Conservation (phyloP, 2,888 invertebrate genomes). For the Epiblema foenella region DNA sequence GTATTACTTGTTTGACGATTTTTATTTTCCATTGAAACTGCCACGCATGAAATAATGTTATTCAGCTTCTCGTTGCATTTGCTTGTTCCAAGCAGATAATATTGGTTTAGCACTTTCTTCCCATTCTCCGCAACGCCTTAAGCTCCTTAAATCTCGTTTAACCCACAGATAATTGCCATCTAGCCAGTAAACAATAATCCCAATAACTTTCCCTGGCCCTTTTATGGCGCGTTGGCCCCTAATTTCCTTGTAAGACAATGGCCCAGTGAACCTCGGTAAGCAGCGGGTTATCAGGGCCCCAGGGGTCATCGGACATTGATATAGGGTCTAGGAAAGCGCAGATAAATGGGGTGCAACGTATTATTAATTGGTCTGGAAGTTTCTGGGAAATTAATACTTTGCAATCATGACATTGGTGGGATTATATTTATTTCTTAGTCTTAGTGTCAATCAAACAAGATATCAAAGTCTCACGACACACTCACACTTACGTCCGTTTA, state of each 20-base stretch:
- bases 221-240: constrained; percentile 65
- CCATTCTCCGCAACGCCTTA: constrained; percentile 2
- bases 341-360: constrained; percentile 6
- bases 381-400: background rate
- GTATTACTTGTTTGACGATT: background rate
- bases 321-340: constrained; percentile 32
- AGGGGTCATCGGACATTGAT: constrained; percentile 65
- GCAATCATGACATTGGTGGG: background rate
- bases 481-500: no score
- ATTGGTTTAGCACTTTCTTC: constrained; percentile 20
- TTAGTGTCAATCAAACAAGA: background rate
- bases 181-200: constrained; percentile 53
- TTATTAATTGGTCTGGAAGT: constrained; percentile 18
- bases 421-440: background rate
- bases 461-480: no score
- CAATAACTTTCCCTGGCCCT: constrained; percentile 68
- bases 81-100: background rate
- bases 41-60: background rate
- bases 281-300: constrained; percentile 51
- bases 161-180: constrained; percentile 46
- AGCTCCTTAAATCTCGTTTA: constrained; percentile 8
- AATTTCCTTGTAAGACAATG: constrained; percentile 67
- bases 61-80: background rate
- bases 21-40: background rate
- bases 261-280: constrained; percentile 65